These are phyloP conservation scores for Platycheirus rosarum DNA, from an alignment of 2,888 invertebrate species.

Conservation along the genomic window DNA sequence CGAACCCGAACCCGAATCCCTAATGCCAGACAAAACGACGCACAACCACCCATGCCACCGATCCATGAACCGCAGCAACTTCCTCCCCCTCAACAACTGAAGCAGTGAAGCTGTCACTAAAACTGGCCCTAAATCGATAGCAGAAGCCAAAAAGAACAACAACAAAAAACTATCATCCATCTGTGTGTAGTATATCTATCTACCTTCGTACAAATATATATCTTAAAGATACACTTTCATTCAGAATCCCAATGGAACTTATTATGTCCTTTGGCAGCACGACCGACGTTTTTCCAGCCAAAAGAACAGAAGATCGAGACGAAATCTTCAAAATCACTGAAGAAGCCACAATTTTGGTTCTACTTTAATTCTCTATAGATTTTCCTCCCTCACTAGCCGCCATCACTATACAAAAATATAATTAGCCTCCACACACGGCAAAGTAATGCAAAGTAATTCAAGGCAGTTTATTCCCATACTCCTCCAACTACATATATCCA, in stretches of 20 bases:
- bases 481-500: background rate
- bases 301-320: constrained; percentile 21
- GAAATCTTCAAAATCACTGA: constrained; percentile 66
- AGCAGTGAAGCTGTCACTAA: constrained; percentile 25
- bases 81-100: background rate
- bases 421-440: constrained; percentile 60
- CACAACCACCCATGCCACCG: constrained; percentile 25
- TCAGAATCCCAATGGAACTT: constrained; percentile 58
- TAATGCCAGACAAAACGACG: constrained; percentile 49
- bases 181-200: too few species aligned
- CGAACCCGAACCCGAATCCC: constrained; percentile 19
- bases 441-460: constrained; percentile 47
- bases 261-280: constrained; percentile 50
- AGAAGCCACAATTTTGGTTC: constrained; percentile 49
- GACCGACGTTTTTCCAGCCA: constrained; percentile 70
- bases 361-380: constrained; percentile 56
- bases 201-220: constrained; percentile 11
- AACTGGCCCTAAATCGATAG: constrained; percentile 49
- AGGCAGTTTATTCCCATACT: constrained; percentile 13
- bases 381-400: constrained; percentile 49
- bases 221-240: constrained; percentile 73
- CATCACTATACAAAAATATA: constrained; percentile 61
- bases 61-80: background rate
- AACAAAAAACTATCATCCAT: constrained; percentile 57
- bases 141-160: constrained; percentile 29